A percentile compares a stretch with the other conserved stretches of the same genome.
Conservation (phyloP, 2,113 vertebrate genomes). For the Trinectes maculatus region DNA sequence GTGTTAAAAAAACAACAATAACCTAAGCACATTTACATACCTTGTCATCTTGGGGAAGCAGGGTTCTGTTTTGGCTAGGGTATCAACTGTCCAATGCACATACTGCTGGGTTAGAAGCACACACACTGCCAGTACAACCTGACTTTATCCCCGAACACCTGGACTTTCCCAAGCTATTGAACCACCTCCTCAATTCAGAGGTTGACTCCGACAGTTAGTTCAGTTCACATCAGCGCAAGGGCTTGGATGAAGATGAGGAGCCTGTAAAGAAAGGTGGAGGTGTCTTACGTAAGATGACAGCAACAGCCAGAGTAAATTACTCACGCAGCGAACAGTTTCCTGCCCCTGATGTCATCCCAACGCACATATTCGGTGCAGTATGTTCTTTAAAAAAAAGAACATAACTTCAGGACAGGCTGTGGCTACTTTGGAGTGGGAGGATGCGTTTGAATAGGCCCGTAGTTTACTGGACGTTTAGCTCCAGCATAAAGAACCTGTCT, state of each 20-base stretch:
- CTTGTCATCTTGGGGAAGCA: conserved; percentile 82
- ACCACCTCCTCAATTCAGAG: conserved; percentile 40
- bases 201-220: conserved; percentile 41
- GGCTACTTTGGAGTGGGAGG: conserved; percentile 69
- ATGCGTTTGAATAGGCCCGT: conserved; percentile 73
- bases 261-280: conserved; percentile 69
- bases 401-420: conserved; percentile 47
- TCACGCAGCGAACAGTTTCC: conserved; percentile 9
- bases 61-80: conserved; percentile 74
- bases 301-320: conserved; percentile 14
- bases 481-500: conserved; percentile 8
- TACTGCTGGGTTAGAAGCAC: conserved; percentile 73
- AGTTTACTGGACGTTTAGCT: conserved; percentile 44
- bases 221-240: conserved; percentile 58
- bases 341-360: conserved; percentile 5
- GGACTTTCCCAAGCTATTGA: conserved; percentile 35
- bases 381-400: conserved; percentile 10
- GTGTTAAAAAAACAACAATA: background rate
- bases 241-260: conserved; percentile 40
- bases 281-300: conserved; percentile 72
- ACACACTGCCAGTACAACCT: conserved; percentile 68
- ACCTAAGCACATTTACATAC: conserved; percentile 33
- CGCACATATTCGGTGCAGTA: background rate
- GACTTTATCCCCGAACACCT: conserved; percentile 47
- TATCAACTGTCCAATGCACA: conserved; percentile 73